A percentile compares a stretch with the other conserved stretches of the same genome.
phyloP scores from a whole-genome alignment of 2,797 vertebrate species.

The Brotula barbata region DNA sequence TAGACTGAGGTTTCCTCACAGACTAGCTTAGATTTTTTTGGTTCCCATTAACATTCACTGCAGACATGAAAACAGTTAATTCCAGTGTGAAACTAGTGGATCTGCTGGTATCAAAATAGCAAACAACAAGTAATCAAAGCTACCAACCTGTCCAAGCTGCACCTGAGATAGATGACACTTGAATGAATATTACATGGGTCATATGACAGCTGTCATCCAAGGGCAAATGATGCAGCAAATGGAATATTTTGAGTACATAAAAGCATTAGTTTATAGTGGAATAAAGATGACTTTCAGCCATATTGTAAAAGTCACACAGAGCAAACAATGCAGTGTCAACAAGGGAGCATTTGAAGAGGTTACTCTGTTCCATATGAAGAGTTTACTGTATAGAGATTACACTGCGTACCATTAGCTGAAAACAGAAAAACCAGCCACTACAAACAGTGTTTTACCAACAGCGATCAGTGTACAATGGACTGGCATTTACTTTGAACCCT shows the following conservation, averaged over 20 bases:
- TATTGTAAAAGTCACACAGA: no score
- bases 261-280: slow-evolving; percentile 4
- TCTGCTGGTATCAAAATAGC: slow-evolving; percentile 16
- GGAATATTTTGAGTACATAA: slow-evolving; percentile 9
- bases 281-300: background rate
- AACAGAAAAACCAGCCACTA: background rate
- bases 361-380: slow-evolving; percentile 6
- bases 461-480: slow-evolving; percentile 1
- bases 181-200: background rate
- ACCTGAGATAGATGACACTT: slow-evolving; percentile 18
- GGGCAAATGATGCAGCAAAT: background rate
- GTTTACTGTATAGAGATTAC: slow-evolving; percentile 13
- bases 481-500: slow-evolving; percentile 57
- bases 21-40: background rate
- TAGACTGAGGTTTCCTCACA: no score
- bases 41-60: slow-evolving; percentile 11
- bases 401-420: slow-evolving; percentile 21
- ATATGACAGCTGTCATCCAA: background rate
- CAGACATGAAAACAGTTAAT: slow-evolving; percentile 1
- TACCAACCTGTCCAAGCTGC: background rate
- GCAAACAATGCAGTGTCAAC: background rate
- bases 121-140: slow-evolving; percentile 16
- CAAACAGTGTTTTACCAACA: slow-evolving; percentile 14
- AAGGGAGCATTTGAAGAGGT: slow-evolving; percentile 5
- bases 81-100: slow-evolving; percentile 48